Conservation (phyloP, 2,888 invertebrate species). For the Drosophila histrio region DNA sequence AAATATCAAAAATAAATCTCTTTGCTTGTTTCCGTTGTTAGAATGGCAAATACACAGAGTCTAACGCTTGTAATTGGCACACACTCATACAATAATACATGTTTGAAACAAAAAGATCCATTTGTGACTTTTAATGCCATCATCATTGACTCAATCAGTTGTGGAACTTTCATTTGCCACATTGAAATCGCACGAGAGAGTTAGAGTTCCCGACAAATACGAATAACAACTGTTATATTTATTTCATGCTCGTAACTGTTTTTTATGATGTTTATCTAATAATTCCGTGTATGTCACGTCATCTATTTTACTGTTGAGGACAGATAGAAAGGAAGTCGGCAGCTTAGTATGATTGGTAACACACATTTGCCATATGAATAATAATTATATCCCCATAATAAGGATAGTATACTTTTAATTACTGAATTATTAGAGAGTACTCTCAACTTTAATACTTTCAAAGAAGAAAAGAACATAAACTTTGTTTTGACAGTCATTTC, state of each 20-base stretch:
- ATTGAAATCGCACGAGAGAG: slow-evolving; percentile 1
- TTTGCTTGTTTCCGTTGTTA: slow-evolving; percentile 67
- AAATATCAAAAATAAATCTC: slow-evolving; percentile 78
- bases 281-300: slow-evolving; percentile 10
- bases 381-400: background rate
- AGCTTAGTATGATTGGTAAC: background rate
- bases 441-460: background rate
- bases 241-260: slow-evolving; percentile 4
- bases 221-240: background rate
- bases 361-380: background rate
- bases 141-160: slow-evolving; percentile 79
- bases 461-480: background rate
- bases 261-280: slow-evolving; percentile 12
- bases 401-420: background rate
- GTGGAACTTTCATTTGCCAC: slow-evolving; percentile 61
- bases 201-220: background rate
- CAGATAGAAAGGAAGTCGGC: background rate
- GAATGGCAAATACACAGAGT: slow-evolving; percentile 51
- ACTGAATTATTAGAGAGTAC: background rate
- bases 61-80: slow-evolving; percentile 20
- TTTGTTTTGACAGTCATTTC: background rate
- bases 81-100: slow-evolving; percentile 15
- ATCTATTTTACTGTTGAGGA: background rate
- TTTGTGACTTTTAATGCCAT: slow-evolving; percentile 77
- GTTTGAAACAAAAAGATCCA: slow-evolving; percentile 75